Base-by-base conservation (phyloP, 2,888 invertebrate genomes). In the Agonopterix alstromeriana region DNA sequence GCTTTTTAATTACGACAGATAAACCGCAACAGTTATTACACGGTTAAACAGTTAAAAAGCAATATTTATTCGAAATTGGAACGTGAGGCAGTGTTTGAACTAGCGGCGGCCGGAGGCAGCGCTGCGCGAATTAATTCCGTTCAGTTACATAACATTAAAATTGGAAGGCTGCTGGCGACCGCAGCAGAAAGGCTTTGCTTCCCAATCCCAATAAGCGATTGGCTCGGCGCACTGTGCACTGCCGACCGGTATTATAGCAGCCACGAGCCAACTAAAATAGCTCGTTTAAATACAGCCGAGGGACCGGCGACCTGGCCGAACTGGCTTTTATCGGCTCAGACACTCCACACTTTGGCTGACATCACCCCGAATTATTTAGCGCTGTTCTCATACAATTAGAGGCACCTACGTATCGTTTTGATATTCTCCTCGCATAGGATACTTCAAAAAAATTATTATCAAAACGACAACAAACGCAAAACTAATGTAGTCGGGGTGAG, bases 121-220 rank as follows among this genome's bases (percentile, higher is more conserved):
- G 53, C 57, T 55, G 58, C 53, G 59, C 52, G 56, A 70, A 74
- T 76, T 81, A 75, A 76, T 74, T 69, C 65, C 61, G 67, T 70
- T 68, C 68, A 61, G 71, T 68, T 70, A 71, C 61, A 68, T 72
- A 72, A 73, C 70, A 77, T 77, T 78, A 74, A 77, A 79, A 77
- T 71, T 76, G 74, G 67, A 72, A 27, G 17, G 27, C 27, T 27
- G 27, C 27, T 27, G 3, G 27, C 27, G 27, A 27, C 27, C 27
- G 61, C 55, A 52, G 53, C 60, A 61, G 59, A 70, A 72, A 73
- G 69, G 71, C 68, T 73, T 67, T 66, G 60, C 67, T 60, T 68
- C 66, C 27, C 74, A 77, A 72, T 76, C 64, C 68, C 71, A 77
- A 76, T 78, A 75, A 77, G 67, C 75, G 75, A 77, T 76, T 70